Evolutionary conservation across 2,797 vertebrate species (phyloP), one percentile per base, ranked within the genome.

Genomic region (Pogoniulus pusillus): DNA sequence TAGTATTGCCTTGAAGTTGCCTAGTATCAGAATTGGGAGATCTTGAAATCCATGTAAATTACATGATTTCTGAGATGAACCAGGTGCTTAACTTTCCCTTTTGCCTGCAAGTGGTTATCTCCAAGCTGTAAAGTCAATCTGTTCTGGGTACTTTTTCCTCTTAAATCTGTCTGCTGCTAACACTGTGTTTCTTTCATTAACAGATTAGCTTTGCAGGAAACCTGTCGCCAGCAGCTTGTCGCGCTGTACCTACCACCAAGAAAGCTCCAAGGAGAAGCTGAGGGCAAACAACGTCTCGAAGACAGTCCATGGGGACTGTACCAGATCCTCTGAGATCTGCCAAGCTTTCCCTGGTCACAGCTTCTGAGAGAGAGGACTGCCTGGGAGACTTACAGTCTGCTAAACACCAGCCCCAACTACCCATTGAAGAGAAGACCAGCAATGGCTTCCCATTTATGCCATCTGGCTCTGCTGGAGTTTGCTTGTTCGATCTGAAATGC

Each of bases 251-350:
- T 13, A 19, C 64, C 8, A 9, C 30, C 26, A 0, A 68, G 58
- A 93, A 79, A 27, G 20, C 26, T 57, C 51, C 3, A 5, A 75
- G 22, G 41, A 74, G 66, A 83, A 84, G 17, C 81, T 77, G 59
- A 90, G 23, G 7, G 19, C 59, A 35, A 47, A 18, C 60, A 34
- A 9, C 55, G 5, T 22, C 51, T 69, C 1, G 0, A 65, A 79
- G 60, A 85, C 95, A 93, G 96, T 96, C 93, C 96, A 99, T 99
- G 99, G 99, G 98, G 97, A 99, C 98, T 91, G 97, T 98, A 85
- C 97, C 98, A 80, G 98, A 98, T 95, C 97, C 98, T 94, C 98
- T 98, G 96, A 98, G 98, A 95, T 98, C 98, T 77, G 97, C 98
- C 80, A 98, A 98, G 49, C 97, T 98, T 95, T 97, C 98, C 83